Evolutionary conservation across 2,797 vertebrate species (phyloP).

Genomic region (Cichlasoma orientale): DNA sequence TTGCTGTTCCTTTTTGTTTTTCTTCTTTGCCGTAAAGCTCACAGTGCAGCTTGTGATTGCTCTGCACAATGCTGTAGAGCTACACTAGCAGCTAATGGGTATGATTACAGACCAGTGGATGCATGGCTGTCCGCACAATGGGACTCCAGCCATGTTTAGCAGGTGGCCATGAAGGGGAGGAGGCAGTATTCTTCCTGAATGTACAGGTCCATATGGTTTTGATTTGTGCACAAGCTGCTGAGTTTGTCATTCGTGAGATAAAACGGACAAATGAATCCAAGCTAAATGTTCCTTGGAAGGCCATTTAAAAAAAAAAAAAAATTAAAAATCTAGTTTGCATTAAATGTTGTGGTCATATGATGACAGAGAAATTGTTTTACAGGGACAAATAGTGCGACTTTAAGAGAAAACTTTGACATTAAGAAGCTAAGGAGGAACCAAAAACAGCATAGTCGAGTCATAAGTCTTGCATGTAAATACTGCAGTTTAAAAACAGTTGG

Average conservation of each 20-base stretch:
- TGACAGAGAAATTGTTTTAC: not conserved
- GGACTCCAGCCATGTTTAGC: slow-evolving; percentile 79
- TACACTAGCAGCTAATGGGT: slow-evolving; percentile 70
- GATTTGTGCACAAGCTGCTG: slow-evolving; percentile 72
- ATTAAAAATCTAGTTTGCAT: not conserved
- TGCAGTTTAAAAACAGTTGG: not conserved
- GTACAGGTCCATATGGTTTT: slow-evolving; percentile 77
- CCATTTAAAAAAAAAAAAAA: not conserved
- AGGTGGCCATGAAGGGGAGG: slow-evolving; percentile 77
- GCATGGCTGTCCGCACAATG: slow-evolving; percentile 72
- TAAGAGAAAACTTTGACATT: not conserved
- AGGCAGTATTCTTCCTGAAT: slow-evolving; percentile 73
- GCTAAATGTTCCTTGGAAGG: slow-evolving; percentile 1
- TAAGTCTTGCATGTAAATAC: not conserved
- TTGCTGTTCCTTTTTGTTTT: slow-evolving; percentile 12
- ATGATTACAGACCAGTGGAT: slow-evolving; percentile 76
- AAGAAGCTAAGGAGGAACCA: not conserved
- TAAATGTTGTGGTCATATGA: not conserved
- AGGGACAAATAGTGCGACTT: not conserved
- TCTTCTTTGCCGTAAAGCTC: slow-evolving; percentile 22
- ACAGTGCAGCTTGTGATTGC: slow-evolving; percentile 26
- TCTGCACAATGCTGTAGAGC: slow-evolving; percentile 33
- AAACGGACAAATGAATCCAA: slow-evolving; percentile 42
- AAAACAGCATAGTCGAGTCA: not conserved
- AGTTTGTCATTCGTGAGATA: slow-evolving; percentile 24